These are phyloP conservation scores for Epinephelus fuscoguttatus DNA, from an alignment of 2,113 vertebrate species.

Conservation along the genomic window DNA sequence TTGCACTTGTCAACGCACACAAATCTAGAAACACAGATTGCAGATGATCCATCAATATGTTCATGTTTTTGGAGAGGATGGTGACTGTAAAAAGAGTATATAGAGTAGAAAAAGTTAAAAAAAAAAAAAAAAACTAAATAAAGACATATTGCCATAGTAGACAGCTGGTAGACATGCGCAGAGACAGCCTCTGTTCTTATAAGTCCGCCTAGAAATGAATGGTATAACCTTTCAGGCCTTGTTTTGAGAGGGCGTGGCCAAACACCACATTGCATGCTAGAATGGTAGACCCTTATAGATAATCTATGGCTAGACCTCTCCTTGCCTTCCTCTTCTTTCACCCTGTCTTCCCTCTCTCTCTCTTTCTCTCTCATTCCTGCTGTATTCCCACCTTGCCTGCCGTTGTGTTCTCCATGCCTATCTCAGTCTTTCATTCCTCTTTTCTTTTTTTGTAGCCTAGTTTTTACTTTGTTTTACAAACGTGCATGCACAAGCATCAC, in stretches of 20 bases:
- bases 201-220: conserved; percentile 76
- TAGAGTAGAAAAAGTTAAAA: conserved; percentile 64
- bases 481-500: conserved; percentile 99
- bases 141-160: conserved; percentile 80
- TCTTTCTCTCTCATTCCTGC: conserved; percentile 75
- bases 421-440: conserved; percentile 79
- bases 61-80: conserved; percentile 77
- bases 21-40: conserved; percentile 60
- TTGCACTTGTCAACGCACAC: conserved; percentile 55
- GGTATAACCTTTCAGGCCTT: conserved; percentile 80
- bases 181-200: conserved; percentile 75
- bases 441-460: conserved; percentile 91
- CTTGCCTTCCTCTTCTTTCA: conserved; percentile 74
- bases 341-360: conserved; percentile 42
- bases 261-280: conserved; percentile 98
- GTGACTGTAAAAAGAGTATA: conserved; percentile 75
- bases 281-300: conserved; percentile 86
- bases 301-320: conserved; percentile 79
- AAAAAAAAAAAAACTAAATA: conserved; percentile 45
- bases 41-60: conserved; percentile 77
- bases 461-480: conserved; percentile 95
- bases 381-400: conserved; percentile 79
- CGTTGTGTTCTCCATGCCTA: conserved; percentile 81
- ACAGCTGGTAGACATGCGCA: conserved; percentile 78
- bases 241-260: conserved; percentile 87